A percentile compares a stretch with the other conserved stretches of the same genome.
These are phyloP conservation scores for Calliopsis andreniformis DNA, from an alignment of 1,140 invertebrate genomes.

Conservation along the genomic window DNA sequence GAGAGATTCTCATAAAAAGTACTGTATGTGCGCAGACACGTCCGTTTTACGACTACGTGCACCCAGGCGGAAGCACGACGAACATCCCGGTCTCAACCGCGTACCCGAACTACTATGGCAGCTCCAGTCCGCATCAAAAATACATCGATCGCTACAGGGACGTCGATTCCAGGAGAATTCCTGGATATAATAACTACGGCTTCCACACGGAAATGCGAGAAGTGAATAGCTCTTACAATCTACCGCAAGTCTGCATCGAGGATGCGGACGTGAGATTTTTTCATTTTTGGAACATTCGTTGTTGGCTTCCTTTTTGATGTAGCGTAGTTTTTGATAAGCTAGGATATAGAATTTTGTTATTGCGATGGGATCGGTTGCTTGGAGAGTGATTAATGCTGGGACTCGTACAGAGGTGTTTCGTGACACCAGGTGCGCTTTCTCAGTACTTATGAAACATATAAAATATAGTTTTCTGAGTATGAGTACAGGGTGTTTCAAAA, in stretches of 20 bases:
- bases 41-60: slow-evolving; percentile 73
- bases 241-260: slow-evolving; percentile 72
- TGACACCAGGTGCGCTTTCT: too few relatives aligned
- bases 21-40: slow-evolving; percentile 56
- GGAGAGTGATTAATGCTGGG: too few relatives aligned
- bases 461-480: too few relatives aligned
- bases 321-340: not conserved
- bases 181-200: slow-evolving; percentile 75
- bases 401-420: too few relatives aligned
- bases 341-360: too few relatives aligned
- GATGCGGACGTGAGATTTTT: slow-evolving; percentile 69
- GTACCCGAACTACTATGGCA: slow-evolving; percentile 75
- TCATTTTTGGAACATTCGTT: not conserved
- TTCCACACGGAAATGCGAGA: slow-evolving; percentile 76
- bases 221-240: slow-evolving; percentile 71
- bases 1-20: not conserved
- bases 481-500: too few relatives aligned
- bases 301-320: not conserved
- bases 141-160: slow-evolving; percentile 35
- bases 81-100: slow-evolving; percentile 38
- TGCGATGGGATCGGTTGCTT: too few relatives aligned
- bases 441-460: too few relatives aligned
- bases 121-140: slow-evolving; percentile 65
- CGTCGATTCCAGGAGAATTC: slow-evolving; percentile 50
- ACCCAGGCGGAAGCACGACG: slow-evolving; percentile 52